These are phyloP conservation scores for Papilio machaon DNA, from an alignment of 1,140 invertebrate genomes.

Conservation along the genomic window DNA sequence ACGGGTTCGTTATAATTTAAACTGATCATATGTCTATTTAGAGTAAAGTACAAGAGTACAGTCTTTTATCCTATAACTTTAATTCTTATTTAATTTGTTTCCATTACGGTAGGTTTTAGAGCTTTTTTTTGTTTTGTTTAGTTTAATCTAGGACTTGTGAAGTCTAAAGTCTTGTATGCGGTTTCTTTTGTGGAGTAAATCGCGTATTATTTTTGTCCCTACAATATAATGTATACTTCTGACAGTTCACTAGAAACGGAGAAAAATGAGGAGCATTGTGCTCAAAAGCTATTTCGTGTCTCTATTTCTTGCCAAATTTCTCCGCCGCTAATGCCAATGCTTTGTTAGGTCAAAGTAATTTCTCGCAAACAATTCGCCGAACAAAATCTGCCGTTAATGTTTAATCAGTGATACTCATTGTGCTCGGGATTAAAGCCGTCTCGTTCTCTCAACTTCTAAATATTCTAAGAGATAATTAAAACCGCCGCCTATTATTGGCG, in stretches of 20 bases:
- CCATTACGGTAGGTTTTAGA: too few species aligned
- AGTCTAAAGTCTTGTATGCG: not conserved
- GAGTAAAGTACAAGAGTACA: not conserved
- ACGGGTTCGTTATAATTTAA: not conserved
- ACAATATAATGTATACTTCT: slow-evolving; percentile 8
- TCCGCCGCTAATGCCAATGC: slow-evolving; percentile 28
- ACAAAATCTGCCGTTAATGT: slow-evolving; percentile 35
- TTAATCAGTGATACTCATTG: slow-evolving; percentile 29
- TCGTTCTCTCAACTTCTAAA: slow-evolving; percentile 10
- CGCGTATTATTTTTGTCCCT: not conserved
- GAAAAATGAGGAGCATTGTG: slow-evolving; percentile 30
- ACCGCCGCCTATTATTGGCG: not conserved
- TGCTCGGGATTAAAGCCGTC: slow-evolving; percentile 3
- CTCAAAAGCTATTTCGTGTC: slow-evolving; percentile 33
- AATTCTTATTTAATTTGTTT: too few species aligned
- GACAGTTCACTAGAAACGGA: slow-evolving; percentile 17
- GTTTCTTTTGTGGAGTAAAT: slow-evolving; percentile 11
- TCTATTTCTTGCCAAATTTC: slow-evolving; percentile 36
- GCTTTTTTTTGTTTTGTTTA: not conserved
- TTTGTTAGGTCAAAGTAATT: slow-evolving; percentile 36
- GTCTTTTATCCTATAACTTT: too few species aligned
- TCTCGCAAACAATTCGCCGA: slow-evolving; percentile 23
- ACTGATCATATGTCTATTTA: not conserved
- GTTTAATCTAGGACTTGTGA: not conserved
- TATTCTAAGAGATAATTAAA: slow-evolving; percentile 16